Percentiles rank a stretch among this genome's conserved stretches.
Conservation (phyloP, 2,797 vertebrate species). For the Xerus rutilus region DNA sequence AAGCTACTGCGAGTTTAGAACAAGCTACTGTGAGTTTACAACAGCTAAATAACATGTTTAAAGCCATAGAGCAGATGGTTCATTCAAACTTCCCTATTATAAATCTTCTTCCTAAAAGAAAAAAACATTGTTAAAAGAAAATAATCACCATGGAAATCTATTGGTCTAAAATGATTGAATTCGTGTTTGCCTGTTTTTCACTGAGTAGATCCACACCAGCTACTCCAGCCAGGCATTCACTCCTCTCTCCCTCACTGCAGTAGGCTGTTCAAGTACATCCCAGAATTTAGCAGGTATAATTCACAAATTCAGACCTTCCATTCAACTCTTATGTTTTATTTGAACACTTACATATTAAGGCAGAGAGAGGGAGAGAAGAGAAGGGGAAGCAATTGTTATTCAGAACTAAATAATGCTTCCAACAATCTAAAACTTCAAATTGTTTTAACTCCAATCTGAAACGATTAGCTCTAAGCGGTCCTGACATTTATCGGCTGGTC, state of each 20-base stretch:
- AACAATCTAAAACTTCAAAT: constrained; percentile 65
- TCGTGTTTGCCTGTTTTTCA: neutral
- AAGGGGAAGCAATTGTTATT: neutral
- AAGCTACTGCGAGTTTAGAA: neutral
- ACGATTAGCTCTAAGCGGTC: constrained; percentile 79
- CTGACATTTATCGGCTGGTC: constrained; percentile 83
- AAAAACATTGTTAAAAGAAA: constrained; percentile 11
- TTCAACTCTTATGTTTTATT: neutral
- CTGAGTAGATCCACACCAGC: neutral
- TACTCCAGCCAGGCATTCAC: neutral
- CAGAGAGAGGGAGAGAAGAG: neutral
- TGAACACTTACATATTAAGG: neutral
- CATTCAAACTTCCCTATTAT: neutral
- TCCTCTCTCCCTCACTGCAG: neutral
- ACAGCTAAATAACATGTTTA: neutral
- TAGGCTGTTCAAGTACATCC: neutral
- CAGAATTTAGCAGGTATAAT: neutral
- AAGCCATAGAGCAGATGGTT: neutral
- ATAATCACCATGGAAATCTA: neutral
- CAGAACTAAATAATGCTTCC: neutral
- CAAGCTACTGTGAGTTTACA: neutral
- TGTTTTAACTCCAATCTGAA: constrained; percentile 75
- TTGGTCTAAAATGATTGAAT: constrained; percentile 1
- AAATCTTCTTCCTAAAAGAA: constrained; percentile 29
- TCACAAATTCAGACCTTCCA: neutral